Base-by-base conservation (phyloP, 1,140 invertebrate genomes). In the Bicyclus anynana region DNA sequence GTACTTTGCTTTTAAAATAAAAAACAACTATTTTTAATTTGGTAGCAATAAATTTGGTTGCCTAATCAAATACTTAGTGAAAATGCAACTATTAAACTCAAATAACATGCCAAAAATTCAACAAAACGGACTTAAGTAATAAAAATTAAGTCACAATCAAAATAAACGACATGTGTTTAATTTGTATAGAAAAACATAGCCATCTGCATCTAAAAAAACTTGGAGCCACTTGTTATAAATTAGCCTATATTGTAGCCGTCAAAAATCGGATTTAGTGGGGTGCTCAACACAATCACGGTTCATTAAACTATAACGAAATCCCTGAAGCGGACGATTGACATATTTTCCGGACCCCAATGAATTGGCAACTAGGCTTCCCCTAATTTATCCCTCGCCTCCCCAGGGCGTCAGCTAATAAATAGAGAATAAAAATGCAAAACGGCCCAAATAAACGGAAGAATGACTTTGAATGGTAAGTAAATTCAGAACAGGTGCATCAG, bases 201-300 rank as follows among this genome's bases (percentile, higher is more conserved):
- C 29, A 59, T 61, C 50, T 59, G 58, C 38, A 35, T 50, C 27
- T 49, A 51, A 57, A 57, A 59, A 52, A 29, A 61, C 33, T 38
- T n/a, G n/a, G 53, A 53, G 52, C 29, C 61, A 69, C 65, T 67
- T 60, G 57, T 68, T 49, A 59, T 72, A 75, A 71, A 76, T 76
- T 72, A 73, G 71, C 63, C 62, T 33, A 59, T 67, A 74, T 67
- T 69, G 67, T 69, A 59, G 57, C 66, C 66, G 63, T 73, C 67
- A 57, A 67, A 77, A 78, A 81, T 83, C 58, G 64, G 75, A 77
- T 82, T 77, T 74, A 69, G 63, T 67, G 62, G 76, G 79, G 75
- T 66, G 71, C 67, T 69, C 64, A 59, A 74, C 73, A 80, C 78
- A 80, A 84, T 80, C 75, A 78, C 73, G 79, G 63, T 84, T 82